Evolutionary conservation across 2,888 invertebrate genomes (phyloP), one percentile per base, ranked within the genome.

Genomic region (Apamea anceps): DNA sequence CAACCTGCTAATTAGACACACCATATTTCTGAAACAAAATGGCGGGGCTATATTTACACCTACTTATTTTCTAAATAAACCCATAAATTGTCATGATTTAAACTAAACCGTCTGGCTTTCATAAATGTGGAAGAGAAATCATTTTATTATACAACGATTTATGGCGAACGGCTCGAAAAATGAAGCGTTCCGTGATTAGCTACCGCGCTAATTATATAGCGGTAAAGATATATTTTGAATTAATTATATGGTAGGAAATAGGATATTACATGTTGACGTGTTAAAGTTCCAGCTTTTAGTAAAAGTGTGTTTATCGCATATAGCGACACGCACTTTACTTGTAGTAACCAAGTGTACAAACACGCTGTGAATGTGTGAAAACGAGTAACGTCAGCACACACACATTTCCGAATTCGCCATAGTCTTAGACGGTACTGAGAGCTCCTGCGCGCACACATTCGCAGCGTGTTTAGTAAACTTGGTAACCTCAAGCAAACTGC

Each of bases 71-170:
- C 77, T 72, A 84, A 85, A 86, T 82, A 63, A 84, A 83, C 80
- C 68, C 87, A 87, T 90, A 89, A 90, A 90, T 90, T 84, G 48
- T 78, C 77, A 72, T 84, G 73, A 88, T 88, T 88, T 81, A 87
- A 78, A 80, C 81, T 82, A 70, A 87, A 72, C 71, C 68, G 72
- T 77, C 48, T 21, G 57, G 63, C 72, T 88, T 84, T 87, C 84
- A 79, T 68, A 80, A 66, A 63, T 67, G 72, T 68, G 63, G 42
- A 76, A 5, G 74, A 78, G 68, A 77, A 80, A 81, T 86, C 37
- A 75, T 89, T 82, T 84, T 80, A 82, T 85, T 76, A 87, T 45
- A 45, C 12, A 54, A 75, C 8, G 70, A 88, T 88, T 88, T 79
- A 89, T 85, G 62, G 32, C 28, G 28, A 63, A 8, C 21, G 18